Percentiles rank a stretch among this genome's conserved stretches.
These are phyloP conservation scores for Diglossa brunneiventris DNA, from an alignment of 2,113 vertebrate species.

Conservation along the genomic window DNA sequence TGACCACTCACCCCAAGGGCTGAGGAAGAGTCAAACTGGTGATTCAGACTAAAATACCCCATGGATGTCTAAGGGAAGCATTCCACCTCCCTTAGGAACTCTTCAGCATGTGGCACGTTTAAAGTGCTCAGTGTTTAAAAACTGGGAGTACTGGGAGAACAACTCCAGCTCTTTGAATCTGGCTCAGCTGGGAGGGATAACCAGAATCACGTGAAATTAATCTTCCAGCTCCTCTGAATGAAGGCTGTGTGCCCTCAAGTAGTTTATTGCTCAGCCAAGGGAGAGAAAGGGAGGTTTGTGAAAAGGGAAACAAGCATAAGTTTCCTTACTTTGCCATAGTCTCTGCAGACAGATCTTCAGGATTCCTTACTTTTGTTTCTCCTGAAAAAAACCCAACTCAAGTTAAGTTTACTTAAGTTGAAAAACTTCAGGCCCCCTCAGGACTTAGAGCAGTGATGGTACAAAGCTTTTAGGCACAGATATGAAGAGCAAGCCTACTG, in stretches of 20 bases:
- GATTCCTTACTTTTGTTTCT: slow-evolving; percentile 91
- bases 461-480: neutral
- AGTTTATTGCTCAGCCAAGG: neutral
- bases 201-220: fast-evolving
- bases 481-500: neutral
- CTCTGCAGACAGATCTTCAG: slow-evolving; percentile 94
- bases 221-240: neutral
- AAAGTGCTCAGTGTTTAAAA: neutral
- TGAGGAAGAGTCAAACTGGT: neutral
- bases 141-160: neutral
- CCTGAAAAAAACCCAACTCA: slow-evolving; percentile 64
- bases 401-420: neutral
- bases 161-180: neutral
- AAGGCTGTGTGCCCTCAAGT: neutral
- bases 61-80: neutral
- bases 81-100: neutral
- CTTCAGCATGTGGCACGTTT: neutral
- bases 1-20: fast-evolving
- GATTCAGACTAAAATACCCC: neutral
- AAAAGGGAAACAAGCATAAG: neutral
- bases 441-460: neutral
- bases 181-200: neutral
- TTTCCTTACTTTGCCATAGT: slow-evolving; percentile 94
- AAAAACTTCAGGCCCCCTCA: neutral
- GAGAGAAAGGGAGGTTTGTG: neutral